Evolutionary conservation across 23 tunicate species (phyloP).

Genomic region (Phallusia fumigata): DNA sequence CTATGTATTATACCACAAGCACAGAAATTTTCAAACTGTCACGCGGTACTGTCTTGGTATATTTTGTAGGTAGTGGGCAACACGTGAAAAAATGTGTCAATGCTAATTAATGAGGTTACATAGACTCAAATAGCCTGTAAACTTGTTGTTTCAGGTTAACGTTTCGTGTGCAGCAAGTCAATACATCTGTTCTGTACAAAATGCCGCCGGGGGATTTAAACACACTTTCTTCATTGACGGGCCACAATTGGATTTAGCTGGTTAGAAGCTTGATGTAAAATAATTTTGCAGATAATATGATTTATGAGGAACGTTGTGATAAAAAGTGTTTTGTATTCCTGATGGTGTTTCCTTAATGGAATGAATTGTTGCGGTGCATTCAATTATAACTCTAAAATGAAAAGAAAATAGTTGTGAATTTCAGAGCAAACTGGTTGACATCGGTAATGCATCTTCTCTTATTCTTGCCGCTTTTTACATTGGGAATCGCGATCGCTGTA

Average conservation of each 20-base stretch:
- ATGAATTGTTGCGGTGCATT: background rate
- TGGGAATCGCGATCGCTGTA: background rate
- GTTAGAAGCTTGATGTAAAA: background rate
- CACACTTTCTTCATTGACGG: conserved; percentile 5
- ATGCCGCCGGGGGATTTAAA: background rate
- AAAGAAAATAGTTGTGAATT: background rate
- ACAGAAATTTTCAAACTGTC: no score
- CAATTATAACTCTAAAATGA: background rate
- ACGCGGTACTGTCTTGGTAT: no score
- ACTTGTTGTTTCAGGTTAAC: background rate
- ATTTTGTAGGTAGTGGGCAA: no score
- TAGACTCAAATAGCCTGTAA: background rate
- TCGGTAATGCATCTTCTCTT: background rate
- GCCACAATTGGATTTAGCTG: background rate
- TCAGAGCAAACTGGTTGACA: background rate
- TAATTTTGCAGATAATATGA: no score
- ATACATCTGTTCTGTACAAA: background rate
- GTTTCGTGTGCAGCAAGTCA: background rate
- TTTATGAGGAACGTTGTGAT: no score
- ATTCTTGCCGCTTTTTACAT: background rate
- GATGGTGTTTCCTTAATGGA: background rate
- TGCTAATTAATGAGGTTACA: no score
- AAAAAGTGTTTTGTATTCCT: no score
- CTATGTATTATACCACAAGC: no score
- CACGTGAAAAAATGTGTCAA: no score